Percentiles rank a stretch among this genome's conserved stretches.
phyloP scores from a whole-genome alignment of 2,888 invertebrate species.

The Rambutsinella grinnellia region DNA sequence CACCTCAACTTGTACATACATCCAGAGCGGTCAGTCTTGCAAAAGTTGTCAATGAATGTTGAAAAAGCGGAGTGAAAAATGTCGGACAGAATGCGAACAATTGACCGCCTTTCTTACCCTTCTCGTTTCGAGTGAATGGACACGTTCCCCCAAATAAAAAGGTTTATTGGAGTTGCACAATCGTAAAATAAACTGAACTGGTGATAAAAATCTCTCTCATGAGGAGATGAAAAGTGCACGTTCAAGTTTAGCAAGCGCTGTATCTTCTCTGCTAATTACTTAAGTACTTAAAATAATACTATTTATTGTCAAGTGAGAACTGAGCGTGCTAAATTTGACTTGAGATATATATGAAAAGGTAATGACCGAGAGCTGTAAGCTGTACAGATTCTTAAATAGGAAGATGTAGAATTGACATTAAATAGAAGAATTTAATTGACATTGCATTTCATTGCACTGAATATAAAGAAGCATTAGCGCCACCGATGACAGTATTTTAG shows the following conservation, averaged over 20 bases:
- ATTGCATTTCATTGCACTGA: too few species aligned
- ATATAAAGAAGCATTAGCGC: too few species aligned
- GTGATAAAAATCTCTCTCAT: background rate
- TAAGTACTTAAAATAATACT: background rate
- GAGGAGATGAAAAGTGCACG: slow-evolving; percentile 6
- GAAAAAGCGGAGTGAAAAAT: too few species aligned
- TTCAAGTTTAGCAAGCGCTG: slow-evolving; percentile 10
- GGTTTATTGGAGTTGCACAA: background rate
- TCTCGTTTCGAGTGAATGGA: background rate
- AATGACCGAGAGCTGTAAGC: background rate
- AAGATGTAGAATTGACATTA: background rate
- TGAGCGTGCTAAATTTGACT: background rate
- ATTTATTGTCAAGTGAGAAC: background rate
- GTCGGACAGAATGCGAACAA: background rate
- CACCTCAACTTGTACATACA: too few species aligned
- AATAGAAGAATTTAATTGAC: background rate
- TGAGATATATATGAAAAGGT: background rate
- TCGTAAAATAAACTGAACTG: background rate
- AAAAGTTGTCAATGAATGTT: too few species aligned
- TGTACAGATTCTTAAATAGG: background rate
- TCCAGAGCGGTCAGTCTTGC: too few species aligned
- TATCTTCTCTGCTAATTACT: slow-evolving; percentile 30
- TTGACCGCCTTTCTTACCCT: background rate
- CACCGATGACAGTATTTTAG: too few species aligned
- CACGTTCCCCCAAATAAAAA: too few species aligned